Evolutionary conservation across 2,888 invertebrate genomes (phyloP).

Genomic region (Pediacus dermestoides): DNA sequence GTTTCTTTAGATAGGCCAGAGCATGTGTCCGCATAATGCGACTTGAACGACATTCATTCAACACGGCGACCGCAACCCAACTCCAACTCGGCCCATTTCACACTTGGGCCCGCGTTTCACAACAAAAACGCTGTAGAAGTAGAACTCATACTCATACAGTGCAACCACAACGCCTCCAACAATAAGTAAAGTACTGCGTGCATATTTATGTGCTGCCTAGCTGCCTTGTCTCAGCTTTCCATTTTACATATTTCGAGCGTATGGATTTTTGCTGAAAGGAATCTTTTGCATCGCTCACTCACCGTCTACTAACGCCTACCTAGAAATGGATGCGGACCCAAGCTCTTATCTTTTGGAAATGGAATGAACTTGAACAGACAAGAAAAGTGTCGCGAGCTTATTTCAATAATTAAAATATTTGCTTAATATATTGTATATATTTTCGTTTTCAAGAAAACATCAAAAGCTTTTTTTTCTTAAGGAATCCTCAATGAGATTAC

Average conservation of each 20-base stretch:
- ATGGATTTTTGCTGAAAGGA: conserved; percentile 29
- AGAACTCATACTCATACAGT: conserved; percentile 13
- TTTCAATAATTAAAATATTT: no score
- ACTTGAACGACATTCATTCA: conserved; percentile 33
- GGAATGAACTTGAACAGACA: no score
- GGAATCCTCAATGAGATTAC: no score
- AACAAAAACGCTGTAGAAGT: conserved; percentile 19
- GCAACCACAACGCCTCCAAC: conserved; percentile 23
- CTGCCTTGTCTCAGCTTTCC: conserved; percentile 26
- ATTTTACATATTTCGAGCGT: conserved; percentile 28
- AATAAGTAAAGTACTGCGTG: conserved; percentile 32
- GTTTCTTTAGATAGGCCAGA: conserved; percentile 36
- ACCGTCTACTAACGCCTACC: conserved; percentile 8
- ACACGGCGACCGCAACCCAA: conserved; percentile 22
- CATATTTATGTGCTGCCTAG: conserved; percentile 31
- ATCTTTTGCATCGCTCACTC: conserved; percentile 19
- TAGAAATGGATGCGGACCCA: no score
- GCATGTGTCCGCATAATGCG: conserved; percentile 41
- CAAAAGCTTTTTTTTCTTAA: no score
- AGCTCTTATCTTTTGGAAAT: no score
- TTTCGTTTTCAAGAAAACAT: no score
- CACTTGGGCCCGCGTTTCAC: conserved; percentile 18
- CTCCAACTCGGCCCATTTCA: no score
- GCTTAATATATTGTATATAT: no score
- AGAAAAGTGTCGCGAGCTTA: no score